Evolutionary conservation across 2,888 invertebrate species (phyloP).

Genomic region (Ephialtes manifestator): DNA sequence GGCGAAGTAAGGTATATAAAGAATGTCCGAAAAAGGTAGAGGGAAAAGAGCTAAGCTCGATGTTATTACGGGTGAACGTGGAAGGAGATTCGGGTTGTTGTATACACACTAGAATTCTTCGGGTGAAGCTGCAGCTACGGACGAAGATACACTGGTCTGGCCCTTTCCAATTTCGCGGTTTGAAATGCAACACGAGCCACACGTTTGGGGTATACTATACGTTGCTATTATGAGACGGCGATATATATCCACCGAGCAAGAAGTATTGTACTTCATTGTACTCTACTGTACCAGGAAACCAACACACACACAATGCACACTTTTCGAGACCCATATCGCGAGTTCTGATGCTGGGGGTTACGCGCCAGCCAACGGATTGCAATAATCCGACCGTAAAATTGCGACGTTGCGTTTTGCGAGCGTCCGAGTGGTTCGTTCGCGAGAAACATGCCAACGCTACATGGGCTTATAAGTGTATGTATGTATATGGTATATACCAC

Average conservation of each 20-base stretch:
- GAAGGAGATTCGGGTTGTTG: slow-evolving; percentile 1
- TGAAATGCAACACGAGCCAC: slow-evolving; percentile 56
- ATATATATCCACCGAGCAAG: slow-evolving; percentile 23
- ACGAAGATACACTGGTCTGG: slow-evolving; percentile 37
- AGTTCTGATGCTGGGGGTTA: slow-evolving; percentile 38
- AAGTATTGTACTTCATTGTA: slow-evolving; percentile 54
- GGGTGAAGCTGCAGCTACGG: not conserved
- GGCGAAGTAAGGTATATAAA: slow-evolving; percentile 23
- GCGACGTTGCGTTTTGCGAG: slow-evolving; percentile 68
- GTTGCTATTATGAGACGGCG: slow-evolving; percentile 31
- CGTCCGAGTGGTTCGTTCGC: slow-evolving; percentile 39
- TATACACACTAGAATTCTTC: slow-evolving; percentile 7
- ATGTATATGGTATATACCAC: not conserved
- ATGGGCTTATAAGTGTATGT: slow-evolving; percentile 16
- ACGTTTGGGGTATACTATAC: slow-evolving; percentile 28
- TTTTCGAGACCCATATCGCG: slow-evolving; percentile 52
- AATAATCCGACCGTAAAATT: slow-evolving; percentile 72
- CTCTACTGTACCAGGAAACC: slow-evolving; percentile 3
- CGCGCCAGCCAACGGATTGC: slow-evolving; percentile 57
- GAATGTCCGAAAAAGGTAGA: not conserved
- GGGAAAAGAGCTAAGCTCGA: slow-evolving; percentile 21
- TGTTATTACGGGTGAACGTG: slow-evolving; percentile 26
- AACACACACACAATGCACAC: slow-evolving; percentile 6
- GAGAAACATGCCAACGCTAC: slow-evolving; percentile 48
- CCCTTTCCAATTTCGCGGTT: slow-evolving; percentile 60